Evolutionary conservation across 2,797 vertebrate genomes (phyloP), one percentile per base, ranked within the genome.

Genomic region (Trachurus trachurus): DNA sequence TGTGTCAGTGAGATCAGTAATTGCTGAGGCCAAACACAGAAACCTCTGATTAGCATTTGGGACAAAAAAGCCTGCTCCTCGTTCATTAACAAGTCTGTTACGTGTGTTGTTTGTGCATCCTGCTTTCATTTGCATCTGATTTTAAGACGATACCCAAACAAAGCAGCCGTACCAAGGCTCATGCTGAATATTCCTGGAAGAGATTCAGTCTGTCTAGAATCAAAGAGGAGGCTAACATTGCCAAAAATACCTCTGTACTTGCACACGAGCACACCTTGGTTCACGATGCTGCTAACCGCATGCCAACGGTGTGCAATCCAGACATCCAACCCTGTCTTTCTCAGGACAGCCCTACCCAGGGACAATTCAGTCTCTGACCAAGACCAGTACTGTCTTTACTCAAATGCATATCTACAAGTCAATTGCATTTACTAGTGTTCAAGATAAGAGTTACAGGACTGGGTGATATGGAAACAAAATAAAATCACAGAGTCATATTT

Each of bases 11-110:
- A 39, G 66, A 74, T 75, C 72, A 66, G 76, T 84, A 84, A 89
- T 89, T 88, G 77, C 80, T 71, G 68, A 63, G 76, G 81, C 71
- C 47, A 81, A 93, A 93, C 89, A 88, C 85, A 91, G 78, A 83
- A 84, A 72, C 81, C 84, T 90, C 85, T 81, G 80, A 90, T 81
- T 79, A 68, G 53, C 74, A 44, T 83, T 88, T 82, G 42, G 29
- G 73, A 72, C 29, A 61, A 59, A 44, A 82, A 64, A 34, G 31
- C 31, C 34, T 11, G 11, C 47, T 57, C 57, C 29, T 49, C 57
- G 60, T 68, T 78, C 74, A 62, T 80, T 82, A 67, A 58, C 6
- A 50, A 6, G 49, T 74, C 5, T 45, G 59, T 71, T 39, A 1
- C 5, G 40, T 59, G 50, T 1, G 16, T 9, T 53, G 17, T 82